phyloP scores from a whole-genome alignment of 2,113 vertebrate genomes.

The Pantherophis guttatus region DNA sequence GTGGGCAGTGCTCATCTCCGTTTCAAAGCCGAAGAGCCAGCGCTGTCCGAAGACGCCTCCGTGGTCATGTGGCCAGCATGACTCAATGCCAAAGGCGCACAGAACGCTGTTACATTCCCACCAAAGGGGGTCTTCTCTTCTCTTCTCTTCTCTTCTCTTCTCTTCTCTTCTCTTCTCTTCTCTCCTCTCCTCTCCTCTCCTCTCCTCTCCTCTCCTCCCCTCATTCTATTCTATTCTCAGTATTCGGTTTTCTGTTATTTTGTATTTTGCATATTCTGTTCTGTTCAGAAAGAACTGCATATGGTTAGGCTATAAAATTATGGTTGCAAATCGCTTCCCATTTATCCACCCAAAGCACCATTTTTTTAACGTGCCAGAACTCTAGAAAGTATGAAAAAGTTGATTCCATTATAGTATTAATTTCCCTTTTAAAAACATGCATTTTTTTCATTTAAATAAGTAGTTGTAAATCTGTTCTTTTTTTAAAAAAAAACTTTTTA shows the following conservation, averaged over 20 bases:
- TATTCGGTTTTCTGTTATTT: not conserved
- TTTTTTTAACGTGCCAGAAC: not conserved
- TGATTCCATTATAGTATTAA: not conserved
- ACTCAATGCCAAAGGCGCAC: too few relatives aligned
- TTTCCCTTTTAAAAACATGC: not conserved
- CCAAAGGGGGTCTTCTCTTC: too few relatives aligned
- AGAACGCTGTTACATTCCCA: too few relatives aligned
- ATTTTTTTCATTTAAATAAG: not conserved
- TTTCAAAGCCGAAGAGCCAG: too few relatives aligned
- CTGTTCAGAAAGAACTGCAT: not conserved
- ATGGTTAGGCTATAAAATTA: not conserved
- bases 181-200: not conserved
- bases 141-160: too few relatives aligned
- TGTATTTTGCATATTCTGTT: not conserved
- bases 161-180: too few relatives aligned
- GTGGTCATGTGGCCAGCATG: too few relatives aligned
- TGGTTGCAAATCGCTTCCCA: not conserved
- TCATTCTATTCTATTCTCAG: too few relatives aligned
- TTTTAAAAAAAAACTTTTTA: not conserved
- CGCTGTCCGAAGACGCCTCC: too few relatives aligned
- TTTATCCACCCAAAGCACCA: not conserved
- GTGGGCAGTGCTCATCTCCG: too few relatives aligned
- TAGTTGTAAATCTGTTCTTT: not conserved
- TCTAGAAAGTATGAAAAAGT: not conserved
- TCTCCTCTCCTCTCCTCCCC: not conserved